Percentiles rank a stretch among this genome's conserved stretches.
Evolutionary conservation across 1,140 invertebrate genomes (phyloP).

Genomic region (Drusus annulatus): DNA sequence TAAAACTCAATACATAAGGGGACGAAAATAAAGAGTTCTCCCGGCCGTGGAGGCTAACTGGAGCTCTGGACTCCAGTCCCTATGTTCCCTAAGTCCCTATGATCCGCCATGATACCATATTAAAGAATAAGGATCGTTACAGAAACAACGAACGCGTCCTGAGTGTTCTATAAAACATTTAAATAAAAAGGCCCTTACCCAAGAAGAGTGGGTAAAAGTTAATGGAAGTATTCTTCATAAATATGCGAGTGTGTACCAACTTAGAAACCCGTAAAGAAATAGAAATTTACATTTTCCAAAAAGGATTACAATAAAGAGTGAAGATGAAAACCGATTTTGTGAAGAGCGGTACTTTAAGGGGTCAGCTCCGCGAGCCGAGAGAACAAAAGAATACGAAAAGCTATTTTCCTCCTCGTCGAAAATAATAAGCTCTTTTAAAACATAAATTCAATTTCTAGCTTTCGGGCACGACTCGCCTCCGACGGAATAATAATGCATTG

Average conservation of each 20-base stretch:
- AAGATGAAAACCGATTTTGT: slow-evolving; percentile 31
- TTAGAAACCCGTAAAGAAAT: neutral
- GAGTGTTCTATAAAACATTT: too few species aligned
- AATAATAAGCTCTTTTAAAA: slow-evolving; percentile 33
- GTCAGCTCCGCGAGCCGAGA: slow-evolving; percentile 8
- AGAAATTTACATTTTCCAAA: slow-evolving; percentile 2
- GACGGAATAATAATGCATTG: slow-evolving; percentile 22
- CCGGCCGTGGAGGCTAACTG: too few species aligned
- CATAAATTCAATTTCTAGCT: slow-evolving; percentile 37
- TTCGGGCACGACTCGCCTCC: neutral
- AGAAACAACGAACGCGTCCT: too few species aligned
- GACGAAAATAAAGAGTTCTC: too few species aligned
- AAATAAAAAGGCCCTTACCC: too few species aligned
- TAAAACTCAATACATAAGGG: too few species aligned
- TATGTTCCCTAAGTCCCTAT: too few species aligned
- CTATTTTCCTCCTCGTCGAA: slow-evolving; percentile 21
- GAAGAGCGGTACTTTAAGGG: slow-evolving; percentile 16
- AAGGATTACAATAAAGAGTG: slow-evolving; percentile 9
- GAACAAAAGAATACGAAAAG: slow-evolving; percentile 37
- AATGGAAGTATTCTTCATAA: neutral
- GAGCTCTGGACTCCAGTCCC: too few species aligned
- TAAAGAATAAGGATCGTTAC: too few species aligned
- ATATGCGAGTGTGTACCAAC: slow-evolving; percentile 4
- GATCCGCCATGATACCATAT: too few species aligned
- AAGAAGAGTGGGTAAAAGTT: too few species aligned